Evolutionary conservation across 2,113 vertebrate species (phyloP), one percentile per base, ranked within the genome.

Genomic region (Sceloporus tristichus): DNA sequence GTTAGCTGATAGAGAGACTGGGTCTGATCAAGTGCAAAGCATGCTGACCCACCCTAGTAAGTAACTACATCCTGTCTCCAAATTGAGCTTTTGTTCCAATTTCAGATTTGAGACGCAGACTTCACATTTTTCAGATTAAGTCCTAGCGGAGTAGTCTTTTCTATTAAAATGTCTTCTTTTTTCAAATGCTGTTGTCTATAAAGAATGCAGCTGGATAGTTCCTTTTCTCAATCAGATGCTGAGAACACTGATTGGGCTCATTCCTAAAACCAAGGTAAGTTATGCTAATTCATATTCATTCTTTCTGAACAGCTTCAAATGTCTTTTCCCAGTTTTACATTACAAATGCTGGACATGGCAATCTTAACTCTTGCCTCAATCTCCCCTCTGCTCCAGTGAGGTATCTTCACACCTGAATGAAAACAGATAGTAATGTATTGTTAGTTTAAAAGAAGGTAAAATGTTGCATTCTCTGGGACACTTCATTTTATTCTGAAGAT

Each of bases 271-370:
- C 48, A 48, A 56, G 86, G 0, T 0, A 1, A 76, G 70, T 0
- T 48, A 89, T 93, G 86, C 87, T 87, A 86, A 48, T 83, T 85
- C 59, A 48, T 62, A 84, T 86, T 91, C n/a, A 82, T 40, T 13
- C 80, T 34, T 85, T 54, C 59, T 73, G 48, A 91, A 29, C 83
- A 89, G 1, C 3, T 68, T 19, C 82, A 79, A 29, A 62, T 87
- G 86, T 6, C 18, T 38, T 89, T 91, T 23, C 10, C 81, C 40
- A 34, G 4, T 66, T 89, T 91, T 73, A 90, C 40, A 70, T 79
- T 48, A 48, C n/a, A 85, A 90, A 77, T 78, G 9, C 2, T 5
- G 16, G 53, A 14, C 5, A 84, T 77, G 27, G 4, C 0, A 11
- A 62, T 54, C 34, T 11, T 29, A 7, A 23, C 1, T 29, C 9